These are phyloP conservation scores for Chelonia mydas DNA, from an alignment of 2,797 vertebrate genomes.

Conservation along the genomic window DNA sequence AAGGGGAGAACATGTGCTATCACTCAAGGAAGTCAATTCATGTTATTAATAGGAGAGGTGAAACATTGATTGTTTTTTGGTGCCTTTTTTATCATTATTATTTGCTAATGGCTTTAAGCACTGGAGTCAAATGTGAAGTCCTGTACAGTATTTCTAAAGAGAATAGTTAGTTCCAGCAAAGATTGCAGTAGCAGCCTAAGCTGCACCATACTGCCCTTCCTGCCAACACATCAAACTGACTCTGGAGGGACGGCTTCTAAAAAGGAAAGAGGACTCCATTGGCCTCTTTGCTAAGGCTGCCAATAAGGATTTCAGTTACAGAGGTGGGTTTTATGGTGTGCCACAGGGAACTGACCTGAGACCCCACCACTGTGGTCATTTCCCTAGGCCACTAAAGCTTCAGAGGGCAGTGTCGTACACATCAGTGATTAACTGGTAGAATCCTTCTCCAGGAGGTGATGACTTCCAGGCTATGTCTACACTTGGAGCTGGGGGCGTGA, in stretches of 20 bases:
- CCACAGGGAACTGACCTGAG: background rate
- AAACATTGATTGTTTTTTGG: conserved; percentile 66
- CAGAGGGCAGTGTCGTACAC: background rate
- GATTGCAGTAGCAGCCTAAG: conserved; percentile 38
- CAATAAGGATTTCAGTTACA: background rate
- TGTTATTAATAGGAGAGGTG: conserved; percentile 75
- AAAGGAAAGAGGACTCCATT: background rate
- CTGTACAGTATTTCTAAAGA: conserved; percentile 66
- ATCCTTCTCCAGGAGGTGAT: background rate
- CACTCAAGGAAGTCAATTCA: conserved; percentile 74
- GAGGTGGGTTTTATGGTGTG: background rate
- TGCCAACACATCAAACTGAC: conserved; percentile 10
- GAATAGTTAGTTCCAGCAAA: conserved; percentile 57
- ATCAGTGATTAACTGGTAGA: background rate
- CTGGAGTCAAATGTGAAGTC: conserved; percentile 56
- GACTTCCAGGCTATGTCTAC: background rate
- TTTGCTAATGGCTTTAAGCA: conserved; percentile 56
- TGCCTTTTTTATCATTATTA: conserved; percentile 67
- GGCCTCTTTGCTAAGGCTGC: background rate
- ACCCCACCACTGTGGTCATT: background rate
- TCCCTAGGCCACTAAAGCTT: background rate
- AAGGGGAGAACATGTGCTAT: conserved; percentile 61
- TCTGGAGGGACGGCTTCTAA: background rate
- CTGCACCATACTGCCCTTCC: conserved; percentile 44
- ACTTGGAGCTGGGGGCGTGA: background rate